Evolutionary conservation across 1,140 invertebrate species (phyloP), one percentile per base, ranked within the genome.

Genomic region (Ceratoteleas bidentatus): DNA sequence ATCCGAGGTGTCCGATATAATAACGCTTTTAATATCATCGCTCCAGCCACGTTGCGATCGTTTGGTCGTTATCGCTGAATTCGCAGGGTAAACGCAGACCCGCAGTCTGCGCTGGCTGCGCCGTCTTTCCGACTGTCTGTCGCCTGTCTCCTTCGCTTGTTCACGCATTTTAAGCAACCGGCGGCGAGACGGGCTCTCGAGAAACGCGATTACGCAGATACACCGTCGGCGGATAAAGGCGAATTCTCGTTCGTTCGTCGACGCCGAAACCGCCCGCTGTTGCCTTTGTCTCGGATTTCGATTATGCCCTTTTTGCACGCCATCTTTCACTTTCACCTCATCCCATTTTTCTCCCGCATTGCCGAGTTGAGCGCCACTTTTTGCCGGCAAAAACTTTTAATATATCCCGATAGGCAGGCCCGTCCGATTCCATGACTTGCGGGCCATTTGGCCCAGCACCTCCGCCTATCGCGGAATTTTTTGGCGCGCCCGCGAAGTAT

Each of bases 1-100:
- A 40, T 49, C 45, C 45, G 14, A 14, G 56, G 61, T 68, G 68
- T 81, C 64, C 38, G 52, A 84, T 72, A 79, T 65, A 77, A 81
- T 85, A 83, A 78, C 73, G 40, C 68, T 62, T 75, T 83, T 81
- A 85, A 85, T 84, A 81, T 81, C 61, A 69, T 10, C 52, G 45
- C 15, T 61, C 24, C 15, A 73, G 74, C 58, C 56, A 56, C 45
- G 54, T 58, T 50, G 56, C 70, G 80, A 85, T 83, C 73, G 69
- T 61, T 72, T 54, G 40, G 32, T 53, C 53, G 68, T 75, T 80
- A 73, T 72, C 64, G 76, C 62, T 54, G 69, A 52, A 80, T 72
- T 68, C 54, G 76, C 62, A 47, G 69, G 52, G 16, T 61, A 72
- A 79, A 73, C 62, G 60, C 52, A 13, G n/a, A 43, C 15, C 64